A percentile compares a stretch with the other conserved stretches of the same genome.
phyloP scores from a whole-genome alignment of 2,113 vertebrate genomes.

The Hemibagrus wyckioides region DNA sequence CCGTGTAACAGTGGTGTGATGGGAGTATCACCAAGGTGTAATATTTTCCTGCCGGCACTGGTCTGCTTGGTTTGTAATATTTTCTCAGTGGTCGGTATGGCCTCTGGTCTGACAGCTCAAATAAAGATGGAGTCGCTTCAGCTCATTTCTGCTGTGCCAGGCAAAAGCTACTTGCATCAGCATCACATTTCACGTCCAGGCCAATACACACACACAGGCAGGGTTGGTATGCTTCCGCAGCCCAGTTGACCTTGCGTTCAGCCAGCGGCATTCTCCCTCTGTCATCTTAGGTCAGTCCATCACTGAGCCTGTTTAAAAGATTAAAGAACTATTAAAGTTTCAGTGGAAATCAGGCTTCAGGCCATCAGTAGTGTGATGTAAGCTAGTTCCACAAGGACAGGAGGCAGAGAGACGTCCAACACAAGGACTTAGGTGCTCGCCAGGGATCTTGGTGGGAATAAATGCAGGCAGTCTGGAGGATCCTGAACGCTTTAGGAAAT shows the following conservation, averaged over 20 bases:
- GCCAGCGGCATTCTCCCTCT: slow-evolving; percentile 13
- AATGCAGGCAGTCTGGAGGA: slow-evolving; percentile 3
- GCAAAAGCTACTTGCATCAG: slow-evolving; percentile 34
- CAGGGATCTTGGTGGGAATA: slow-evolving; percentile 41
- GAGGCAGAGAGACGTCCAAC: background rate
- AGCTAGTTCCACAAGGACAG: slow-evolving; percentile 26
- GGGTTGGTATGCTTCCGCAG: background rate
- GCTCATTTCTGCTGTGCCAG: slow-evolving; percentile 40
- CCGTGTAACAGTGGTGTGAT: background rate
- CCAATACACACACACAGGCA: slow-evolving; percentile 11
- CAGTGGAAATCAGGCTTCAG: slow-evolving; percentile 39
- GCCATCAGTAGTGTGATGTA: slow-evolving; percentile 38
- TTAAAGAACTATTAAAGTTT: slow-evolving; percentile 56
- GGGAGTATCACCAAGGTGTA: background rate
- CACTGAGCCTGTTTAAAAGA: slow-evolving; percentile 48
- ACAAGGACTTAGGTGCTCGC: slow-evolving; percentile 26
- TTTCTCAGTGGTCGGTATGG: slow-evolving; percentile 27
- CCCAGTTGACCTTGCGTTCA: slow-evolving; percentile 19
- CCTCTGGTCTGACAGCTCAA: slow-evolving; percentile 40
- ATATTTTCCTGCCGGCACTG: slow-evolving; percentile 24
- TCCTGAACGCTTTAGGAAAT: slow-evolving; percentile 10
- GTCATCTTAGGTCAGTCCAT: slow-evolving; percentile 43
- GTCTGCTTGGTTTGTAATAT: slow-evolving; percentile 39
- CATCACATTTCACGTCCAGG: slow-evolving; percentile 41
- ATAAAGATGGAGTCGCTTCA: slow-evolving; percentile 43